Base-by-base conservation (phyloP, 2,113 vertebrate genomes). In the Gambusia holbrooki region DNA sequence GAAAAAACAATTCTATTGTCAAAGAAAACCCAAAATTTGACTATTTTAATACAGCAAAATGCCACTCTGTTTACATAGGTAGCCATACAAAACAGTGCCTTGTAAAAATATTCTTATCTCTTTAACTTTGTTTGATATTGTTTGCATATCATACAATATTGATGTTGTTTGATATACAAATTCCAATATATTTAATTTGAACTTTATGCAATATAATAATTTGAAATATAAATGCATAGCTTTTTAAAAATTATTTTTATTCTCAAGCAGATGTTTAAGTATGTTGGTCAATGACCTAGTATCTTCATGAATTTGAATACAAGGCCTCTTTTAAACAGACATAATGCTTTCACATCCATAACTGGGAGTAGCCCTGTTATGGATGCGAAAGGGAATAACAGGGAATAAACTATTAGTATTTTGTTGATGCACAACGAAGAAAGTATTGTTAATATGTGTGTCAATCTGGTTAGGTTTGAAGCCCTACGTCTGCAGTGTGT, bases 401-500 rank as follows among this genome's bases (percentile, higher is more conserved):
- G n/a, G n/a, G n/a, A n/a, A n/a, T n/a, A n/a, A n/a, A n/a, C 42
- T 2, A 37, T 29, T 27, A 60, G 22, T 71, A 2, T 54, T 37
- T 32, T n/a, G 28, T 11, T 17, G 1, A 15, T 70, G 19, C 27
- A 12, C 51, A 58, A 10, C 10, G 22, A n/a, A 10, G 51, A 58
- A 58, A n/a, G n/a, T 58, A 10, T 17, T 51, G 0, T 48, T 51
- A 68, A 29, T 66, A 3, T 58, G 0, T 42, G 35, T 72, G 40
- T 71, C 17, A 1, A 3, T 54, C 66, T 66, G 66, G 61, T 58
- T 42, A 99, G 98, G 98, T 67, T 58, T 99, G 83, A 99, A 99
- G 77, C 98, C 98, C 0, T 99, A 96, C 88, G 95, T 96, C 48
- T 99, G 98, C 80, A 95, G 90, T 3, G 69, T 97, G 25, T 99